Conservation (phyloP, 1,140 invertebrate genomes). For the Drosophila arizonae region DNA sequence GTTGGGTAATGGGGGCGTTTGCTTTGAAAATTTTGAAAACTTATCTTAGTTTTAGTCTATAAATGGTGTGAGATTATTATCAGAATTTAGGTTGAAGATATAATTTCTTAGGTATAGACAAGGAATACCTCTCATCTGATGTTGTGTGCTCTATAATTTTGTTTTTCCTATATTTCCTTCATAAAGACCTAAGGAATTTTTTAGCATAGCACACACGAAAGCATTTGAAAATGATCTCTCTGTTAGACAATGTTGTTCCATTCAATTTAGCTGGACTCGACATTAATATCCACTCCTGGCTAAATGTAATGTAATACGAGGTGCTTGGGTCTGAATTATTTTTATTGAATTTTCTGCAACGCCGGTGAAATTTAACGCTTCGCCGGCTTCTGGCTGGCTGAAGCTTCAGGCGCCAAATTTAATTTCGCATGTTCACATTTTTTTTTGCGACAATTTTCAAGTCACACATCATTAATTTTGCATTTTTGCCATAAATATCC, state of each 20-base stretch:
- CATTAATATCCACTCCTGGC: not conserved
- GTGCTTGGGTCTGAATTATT: slow-evolving; percentile 34
- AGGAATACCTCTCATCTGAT: too few species aligned
- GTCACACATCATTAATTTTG: slow-evolving; percentile 81
- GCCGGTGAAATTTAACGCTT: slow-evolving; percentile 44
- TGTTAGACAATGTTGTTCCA: not conserved
- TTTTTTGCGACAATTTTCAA: slow-evolving; percentile 62
- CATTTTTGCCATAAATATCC: slow-evolving; percentile 76
- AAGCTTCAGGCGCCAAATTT: slow-evolving; percentile 35
- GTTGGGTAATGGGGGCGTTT: too few species aligned
- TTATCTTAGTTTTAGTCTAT: too few species aligned
- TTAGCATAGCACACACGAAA: too few species aligned
- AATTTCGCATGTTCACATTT: slow-evolving; percentile 47
- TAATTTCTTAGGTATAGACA: too few species aligned
- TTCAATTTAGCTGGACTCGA: not conserved
- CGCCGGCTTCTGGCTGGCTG: slow-evolving; percentile 15
- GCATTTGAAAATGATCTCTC: too few species aligned
- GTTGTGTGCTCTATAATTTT: too few species aligned
- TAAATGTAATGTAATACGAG: slow-evolving; percentile 21
- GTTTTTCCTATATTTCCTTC: too few species aligned
- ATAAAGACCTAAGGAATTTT: too few species aligned
- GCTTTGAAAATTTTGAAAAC: too few species aligned
- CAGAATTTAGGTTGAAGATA: too few species aligned
- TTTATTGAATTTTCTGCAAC: slow-evolving; percentile 47
- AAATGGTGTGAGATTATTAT: too few species aligned